Evolutionary conservation across 2,888 invertebrate genomes (phyloP), one percentile per base, ranked within the genome.

Genomic region (Ectemnius continuus): DNA sequence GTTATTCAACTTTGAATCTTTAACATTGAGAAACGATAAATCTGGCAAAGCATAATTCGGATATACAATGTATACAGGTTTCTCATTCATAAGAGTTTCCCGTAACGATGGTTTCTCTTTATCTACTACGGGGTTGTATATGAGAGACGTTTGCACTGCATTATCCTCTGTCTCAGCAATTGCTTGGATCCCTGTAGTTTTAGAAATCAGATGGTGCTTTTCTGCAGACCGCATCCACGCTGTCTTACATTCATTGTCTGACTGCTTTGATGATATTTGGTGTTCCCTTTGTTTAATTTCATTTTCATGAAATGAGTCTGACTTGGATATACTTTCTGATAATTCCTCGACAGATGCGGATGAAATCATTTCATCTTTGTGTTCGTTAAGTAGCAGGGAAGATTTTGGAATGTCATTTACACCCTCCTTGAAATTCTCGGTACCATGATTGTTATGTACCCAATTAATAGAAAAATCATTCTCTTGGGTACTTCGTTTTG

Each of bases 1-100:
- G 82, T 96, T 95, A 57, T 94, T 93, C 26, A 92, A 89, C 74
- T 92, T 91, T 3, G 81, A 79, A 16, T 89, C 85, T 45, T 85
- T 84, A 2, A 84, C 76, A 61, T 88, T 88, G 69, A 98, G 92
- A 91, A 98, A 98, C 84, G 96, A 96, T 84, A 98, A 93, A 91
- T 97, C 96, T 20, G 98, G 97, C 76, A 98, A 91, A 6, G 97
- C 95, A 87, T 98, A 98, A 91, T 96, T 97, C 36, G 98, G 97
- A 91, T 97, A 98, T 79, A 97, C 94, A 58, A 98, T 95, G 90
- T 96, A 97, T 1, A 97, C 96, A 3, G 97, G 96, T 86, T 95
- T 96, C 85, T 89, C 87, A 61, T 89, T 86, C 52, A 89, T 69
- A n/a, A 85, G 70, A 0, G 87, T 88, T 69, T 89, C 89, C 18